Conservation (phyloP, 2,888 invertebrate species). For the Mesorhabditis sp. region DNA sequence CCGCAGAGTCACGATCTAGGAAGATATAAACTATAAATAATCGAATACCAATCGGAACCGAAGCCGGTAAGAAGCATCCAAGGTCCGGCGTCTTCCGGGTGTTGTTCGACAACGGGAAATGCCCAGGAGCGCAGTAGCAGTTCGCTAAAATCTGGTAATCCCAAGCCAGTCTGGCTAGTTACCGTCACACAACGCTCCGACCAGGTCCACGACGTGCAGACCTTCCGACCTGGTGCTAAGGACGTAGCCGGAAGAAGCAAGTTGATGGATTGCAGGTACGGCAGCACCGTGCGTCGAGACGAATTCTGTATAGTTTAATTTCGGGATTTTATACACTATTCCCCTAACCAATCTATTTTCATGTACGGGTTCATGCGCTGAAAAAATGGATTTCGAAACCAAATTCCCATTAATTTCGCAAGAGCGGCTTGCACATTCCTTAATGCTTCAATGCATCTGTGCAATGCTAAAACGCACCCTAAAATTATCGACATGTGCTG, state of each 20-base stretch:
- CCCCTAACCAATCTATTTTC: no score
- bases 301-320: neutral
- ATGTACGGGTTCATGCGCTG: no score
- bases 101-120: neutral
- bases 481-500: no score
- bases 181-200: constrained; percentile 4
- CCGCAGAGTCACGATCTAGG: neutral
- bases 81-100: neutral
- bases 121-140: constrained; percentile 3
- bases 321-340: no score
- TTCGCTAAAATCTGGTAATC: neutral
- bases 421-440: no score
- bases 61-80: constrained; percentile 1
- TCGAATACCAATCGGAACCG: neutral
- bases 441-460: no score
- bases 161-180: neutral
- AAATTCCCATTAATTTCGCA: no score
- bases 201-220: neutral
- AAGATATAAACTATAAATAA: neutral
- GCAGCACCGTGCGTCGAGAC: neutral
- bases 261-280: constrained; percentile 4
- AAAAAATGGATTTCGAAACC: no score
- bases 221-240: neutral
- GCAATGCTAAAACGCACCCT: no score
- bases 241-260: neutral